Evolutionary conservation across 1,140 invertebrate genomes (phyloP).

Genomic region (Dryas iulia): DNA sequence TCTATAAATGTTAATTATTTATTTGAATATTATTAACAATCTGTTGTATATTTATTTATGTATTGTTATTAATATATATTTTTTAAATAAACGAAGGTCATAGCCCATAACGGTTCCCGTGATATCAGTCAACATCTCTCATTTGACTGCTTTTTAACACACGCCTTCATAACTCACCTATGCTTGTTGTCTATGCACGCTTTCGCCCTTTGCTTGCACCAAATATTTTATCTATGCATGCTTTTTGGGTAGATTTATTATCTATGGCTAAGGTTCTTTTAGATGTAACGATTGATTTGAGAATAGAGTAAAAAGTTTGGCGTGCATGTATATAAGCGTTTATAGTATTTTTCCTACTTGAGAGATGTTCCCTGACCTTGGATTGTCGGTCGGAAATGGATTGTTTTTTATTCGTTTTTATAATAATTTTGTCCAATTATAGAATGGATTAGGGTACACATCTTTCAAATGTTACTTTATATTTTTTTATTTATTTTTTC

Average conservation of each 20-base stretch:
- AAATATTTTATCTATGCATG: constrained; percentile 8
- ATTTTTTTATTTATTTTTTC: neutral
- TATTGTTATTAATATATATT: neutral
- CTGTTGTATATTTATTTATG: neutral
- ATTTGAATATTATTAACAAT: too few relatives aligned
- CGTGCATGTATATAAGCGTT: constrained; percentile 47
- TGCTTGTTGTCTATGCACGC: constrained; percentile 41
- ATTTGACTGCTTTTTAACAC: constrained; percentile 70
- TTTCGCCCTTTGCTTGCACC: constrained; percentile 36
- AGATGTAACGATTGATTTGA: constrained; percentile 2
- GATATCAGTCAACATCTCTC: constrained; percentile 75
- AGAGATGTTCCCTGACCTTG: constrained; percentile 76
- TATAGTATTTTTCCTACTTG: constrained; percentile 49
- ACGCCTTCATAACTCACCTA: constrained; percentile 59
- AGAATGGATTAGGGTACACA: constrained; percentile 62
- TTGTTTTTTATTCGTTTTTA: constrained; percentile 10
- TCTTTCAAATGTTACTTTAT: constrained; percentile 54
- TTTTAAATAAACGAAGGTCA: constrained; percentile 29
- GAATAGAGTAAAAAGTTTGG: constrained; percentile 23
- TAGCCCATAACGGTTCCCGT: constrained; percentile 38
- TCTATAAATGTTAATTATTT: too few relatives aligned
- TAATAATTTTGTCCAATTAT: constrained; percentile 47
- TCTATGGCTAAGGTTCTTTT: constrained; percentile 4
- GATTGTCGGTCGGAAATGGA: constrained; percentile 51
- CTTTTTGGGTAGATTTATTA: constrained; percentile 6